Base-by-base conservation (phyloP, 2,113 vertebrate genomes). In the Sula dactylatra region DNA sequence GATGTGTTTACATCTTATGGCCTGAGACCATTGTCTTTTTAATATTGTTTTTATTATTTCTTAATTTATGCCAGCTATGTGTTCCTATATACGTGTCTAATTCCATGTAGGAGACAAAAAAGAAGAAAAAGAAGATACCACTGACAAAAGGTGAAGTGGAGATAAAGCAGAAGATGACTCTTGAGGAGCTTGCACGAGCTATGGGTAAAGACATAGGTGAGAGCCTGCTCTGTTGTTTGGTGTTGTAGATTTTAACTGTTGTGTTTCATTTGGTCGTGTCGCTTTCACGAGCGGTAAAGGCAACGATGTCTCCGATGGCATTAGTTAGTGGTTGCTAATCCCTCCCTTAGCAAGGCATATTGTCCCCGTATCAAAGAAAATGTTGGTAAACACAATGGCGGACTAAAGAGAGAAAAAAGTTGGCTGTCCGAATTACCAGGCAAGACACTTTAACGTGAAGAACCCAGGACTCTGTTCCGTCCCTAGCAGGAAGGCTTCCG, bases 181-280 rank as follows among this genome's bases (percentile, higher is more conserved):
- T 97, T 54, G 94, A 97, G 32, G 98, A 98, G 1, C 98, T 99
- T 21, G 98, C 99, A 18, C 93, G 27, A 29, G 99, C 98, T 84
- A 99, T 99, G 98, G 97, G 98, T 91, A 99, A 96, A 97, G 98
- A 99, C 84, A 67, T 98, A 70, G 99, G 99, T 99, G 86, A 96
- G 97, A 92, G 71, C 29, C 50, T 47, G 29, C 52, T 65, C 38
- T 54, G 27, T 36, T 84, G 18, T 66, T 49, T 82, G 86, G 40
- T 20, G n/a, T 7, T 10, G 38, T 20, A 47, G 45, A 47, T 45
- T 45, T 45, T 19, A 47, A 47, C 45, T 47, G 45, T 47, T 47
- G 45, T 47, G 45, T 20, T 47, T 47, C 45, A 47, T 20, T 47
- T 19, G 19, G 45, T 47, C 50, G 4, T 26, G 29, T 5, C 4